Evolutionary conservation across 2,797 vertebrate genomes (phyloP), one percentile per base, ranked within the genome.

Genomic region (Sebastes itinus): DNA sequence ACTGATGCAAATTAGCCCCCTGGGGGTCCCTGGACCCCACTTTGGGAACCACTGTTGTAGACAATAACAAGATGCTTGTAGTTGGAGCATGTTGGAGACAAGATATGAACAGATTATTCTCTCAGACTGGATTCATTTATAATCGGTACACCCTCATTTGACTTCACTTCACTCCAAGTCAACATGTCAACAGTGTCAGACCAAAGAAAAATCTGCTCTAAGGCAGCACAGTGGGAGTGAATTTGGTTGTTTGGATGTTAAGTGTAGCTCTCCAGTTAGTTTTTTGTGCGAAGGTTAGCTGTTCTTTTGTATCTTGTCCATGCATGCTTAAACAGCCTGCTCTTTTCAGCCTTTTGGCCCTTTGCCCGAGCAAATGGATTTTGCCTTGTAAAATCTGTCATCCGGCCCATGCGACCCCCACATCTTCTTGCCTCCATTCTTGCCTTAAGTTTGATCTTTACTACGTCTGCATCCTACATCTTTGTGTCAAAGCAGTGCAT

Each of bases 371-470:
- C 62, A 64, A 80, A 86, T 81, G 22, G 54, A 63, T 84, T 88
- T 71, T 32, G 22, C 52, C 83, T 79, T 79, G 79, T 86, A 71
- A 83, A 87, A 32, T 75, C 60, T 73, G 77, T 83, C 67, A 52
- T 72, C 56, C 7, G 7, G 35, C 10, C 49, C 63, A 13, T 56
- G n/a, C 71, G 54, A 27, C 65, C 52, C 55, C 67, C 76, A 77
- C 72, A 63, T 80, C 69, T 42, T 75, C 75, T 38, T 23, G 18
- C 27, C 64, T 65, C 16, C 18, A 6, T 18, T 68, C 20, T 63
- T 20, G 11, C 56, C 18, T 12, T 5, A 52, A 60, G 30, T 81
- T 77, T 55, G 14, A 63, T 75, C 78, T 82, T 80, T 63, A 56
- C 72, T 33, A 20, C 2, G 0, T 75, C 74, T 71, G 46, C 64